phyloP scores from a whole-genome alignment of 1,140 invertebrate species.

The Palaemon carinicauda region DNA sequence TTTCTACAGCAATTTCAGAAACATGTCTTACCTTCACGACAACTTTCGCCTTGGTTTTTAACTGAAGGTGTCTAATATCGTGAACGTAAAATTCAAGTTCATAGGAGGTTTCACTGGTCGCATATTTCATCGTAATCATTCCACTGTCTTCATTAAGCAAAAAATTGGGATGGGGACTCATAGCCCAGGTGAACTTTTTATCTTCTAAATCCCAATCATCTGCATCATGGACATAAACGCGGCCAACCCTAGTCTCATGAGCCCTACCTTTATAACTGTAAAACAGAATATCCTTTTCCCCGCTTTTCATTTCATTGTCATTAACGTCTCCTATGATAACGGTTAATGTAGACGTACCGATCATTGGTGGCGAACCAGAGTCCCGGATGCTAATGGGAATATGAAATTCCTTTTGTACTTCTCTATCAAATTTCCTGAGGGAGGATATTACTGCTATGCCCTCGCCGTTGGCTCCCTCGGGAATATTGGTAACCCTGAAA shows the following conservation, averaged over 20 bases:
- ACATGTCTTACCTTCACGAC: constrained; percentile 93
- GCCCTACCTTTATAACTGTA: constrained; percentile 85
- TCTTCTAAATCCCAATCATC: constrained; percentile 98
- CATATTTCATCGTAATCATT: constrained; percentile 93
- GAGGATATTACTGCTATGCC: constrained; percentile 94
- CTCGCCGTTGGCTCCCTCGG: constrained; percentile 93
- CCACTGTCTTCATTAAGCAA: constrained; percentile 89
- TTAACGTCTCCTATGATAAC: constrained; percentile 95
- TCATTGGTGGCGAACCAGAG: constrained; percentile 89
- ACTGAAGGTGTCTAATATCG: constrained; percentile 91
- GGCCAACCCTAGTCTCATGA: constrained; percentile 84
- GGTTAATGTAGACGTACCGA: constrained; percentile 84
- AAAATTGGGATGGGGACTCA: constrained; percentile 81
- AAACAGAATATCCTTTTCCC: constrained; percentile 94
- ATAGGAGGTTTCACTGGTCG: constrained; percentile 82
- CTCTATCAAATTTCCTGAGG: constrained; percentile 89
- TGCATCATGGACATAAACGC: constrained; percentile 94
- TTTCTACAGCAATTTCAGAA: constrained; percentile 92
- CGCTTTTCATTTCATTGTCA: constrained; percentile 96
- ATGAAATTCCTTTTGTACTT: constrained; percentile 93
- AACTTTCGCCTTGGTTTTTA: constrained; percentile 76
- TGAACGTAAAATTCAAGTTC: constrained; percentile 91
- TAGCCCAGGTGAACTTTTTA: constrained; percentile 93
- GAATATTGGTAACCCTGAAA: constrained; percentile 94
- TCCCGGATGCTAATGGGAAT: constrained; percentile 95